Conservation (phyloP, 1,140 invertebrate species). For the Zophobas morio region DNA sequence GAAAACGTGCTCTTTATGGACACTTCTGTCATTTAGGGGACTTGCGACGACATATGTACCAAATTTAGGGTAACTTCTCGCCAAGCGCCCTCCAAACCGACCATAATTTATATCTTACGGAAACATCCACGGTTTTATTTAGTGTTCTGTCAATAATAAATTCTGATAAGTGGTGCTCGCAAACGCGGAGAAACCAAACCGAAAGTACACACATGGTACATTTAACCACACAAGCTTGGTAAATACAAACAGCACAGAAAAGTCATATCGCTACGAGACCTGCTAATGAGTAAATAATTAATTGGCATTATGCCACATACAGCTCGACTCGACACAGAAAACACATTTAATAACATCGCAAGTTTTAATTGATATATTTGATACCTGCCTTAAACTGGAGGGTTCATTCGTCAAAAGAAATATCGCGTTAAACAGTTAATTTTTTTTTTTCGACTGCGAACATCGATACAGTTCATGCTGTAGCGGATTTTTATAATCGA, state of each 20-base stretch:
- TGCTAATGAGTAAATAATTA: slow-evolving; percentile 23
- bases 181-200: neutral
- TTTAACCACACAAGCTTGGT: neutral
- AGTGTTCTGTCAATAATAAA: slow-evolving; percentile 36
- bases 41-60: slow-evolving; percentile 40
- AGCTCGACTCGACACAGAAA: slow-evolving; percentile 3
- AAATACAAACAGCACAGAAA: neutral
- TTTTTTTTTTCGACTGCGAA: too few species aligned
- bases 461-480: too few species aligned
- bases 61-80: slow-evolving; percentile 33
- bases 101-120: slow-evolving; percentile 44
- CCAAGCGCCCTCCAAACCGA: slow-evolving; percentile 19
- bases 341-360: slow-evolving; percentile 10
- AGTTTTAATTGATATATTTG: neutral
- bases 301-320: slow-evolving; percentile 8
- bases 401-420: too few species aligned
- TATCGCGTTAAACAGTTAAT: too few species aligned
- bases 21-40: slow-evolving; percentile 30
- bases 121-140: slow-evolving; percentile 21
- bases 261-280: neutral
- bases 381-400: neutral
- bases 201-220: neutral
- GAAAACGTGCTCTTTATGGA: slow-evolving; percentile 37
- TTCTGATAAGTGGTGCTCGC: neutral
- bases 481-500: too few species aligned